Evolutionary conservation across 2,113 vertebrate species (phyloP).

Genomic region (Apodemus speciosus): DNA sequence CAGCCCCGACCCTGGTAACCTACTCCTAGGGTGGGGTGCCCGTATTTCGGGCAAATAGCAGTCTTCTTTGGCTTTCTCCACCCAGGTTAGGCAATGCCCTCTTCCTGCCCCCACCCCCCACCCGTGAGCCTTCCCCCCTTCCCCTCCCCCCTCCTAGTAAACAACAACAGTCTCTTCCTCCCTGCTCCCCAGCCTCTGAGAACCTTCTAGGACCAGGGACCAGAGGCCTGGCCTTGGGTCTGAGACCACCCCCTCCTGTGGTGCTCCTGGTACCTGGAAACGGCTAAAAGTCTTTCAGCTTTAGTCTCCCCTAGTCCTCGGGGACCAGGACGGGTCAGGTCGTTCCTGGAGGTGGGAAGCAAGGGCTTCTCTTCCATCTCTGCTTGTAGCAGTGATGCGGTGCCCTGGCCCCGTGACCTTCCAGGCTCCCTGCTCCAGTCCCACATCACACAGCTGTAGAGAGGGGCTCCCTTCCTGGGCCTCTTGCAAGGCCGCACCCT

Average conservation of each 20-base stretch:
- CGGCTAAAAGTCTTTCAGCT: not conserved
- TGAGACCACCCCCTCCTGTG: not conserved
- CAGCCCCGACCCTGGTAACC: conserved; percentile 66
- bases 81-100: conserved; percentile 77
- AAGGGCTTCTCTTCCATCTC: not conserved
- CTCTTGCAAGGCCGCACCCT: not conserved
- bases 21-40: conserved; percentile 71
- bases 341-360: not conserved
- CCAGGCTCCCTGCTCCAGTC: not conserved
- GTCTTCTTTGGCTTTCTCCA: conserved; percentile 73
- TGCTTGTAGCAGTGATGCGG: not conserved
- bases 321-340: not conserved
- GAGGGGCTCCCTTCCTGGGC: not conserved
- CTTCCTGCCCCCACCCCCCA: conserved; percentile 55
- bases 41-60: conserved; percentile 63
- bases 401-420: not conserved
- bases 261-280: not conserved
- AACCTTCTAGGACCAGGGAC: not conserved
- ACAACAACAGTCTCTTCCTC: conserved; percentile 30
- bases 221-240: not conserved
- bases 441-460: not conserved
- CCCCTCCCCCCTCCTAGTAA: no score
- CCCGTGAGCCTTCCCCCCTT: no score
- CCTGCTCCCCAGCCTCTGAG: not conserved
- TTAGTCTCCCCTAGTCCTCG: not conserved